Base-by-base conservation (phyloP, 2,797 vertebrate genomes). In the Antennarius maculatus region DNA sequence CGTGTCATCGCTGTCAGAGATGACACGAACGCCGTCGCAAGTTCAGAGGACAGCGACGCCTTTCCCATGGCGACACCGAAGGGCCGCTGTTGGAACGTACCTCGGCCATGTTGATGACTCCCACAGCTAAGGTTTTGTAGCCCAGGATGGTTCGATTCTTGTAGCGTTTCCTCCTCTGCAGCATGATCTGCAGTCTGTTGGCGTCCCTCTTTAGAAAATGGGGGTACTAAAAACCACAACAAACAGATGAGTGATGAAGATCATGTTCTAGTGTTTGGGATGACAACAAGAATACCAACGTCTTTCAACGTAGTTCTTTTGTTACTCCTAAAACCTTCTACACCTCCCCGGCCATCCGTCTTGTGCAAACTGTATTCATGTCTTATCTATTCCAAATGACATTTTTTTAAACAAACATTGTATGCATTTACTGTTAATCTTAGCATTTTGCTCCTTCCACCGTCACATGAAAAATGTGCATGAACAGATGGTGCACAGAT, bases 91-190 rank as follows among this genome's bases (percentile, higher is more conserved):
- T 49, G 46, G 75, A 61, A 61, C 55, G 14, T 83, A 97, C 96
- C 95, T 97, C 95, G 0, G 95, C 94, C 96, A 97, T 97, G 80
- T 97, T 95, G 76, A 97, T 96, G 51, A 95, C 91, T 66, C 96
- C 96, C 60, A 96, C 94, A 1, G 96, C 96, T 61, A 97, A 79
- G 0, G 96, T 97, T 87, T 97, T 97, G 92, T 95, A 97, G 79
- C 96, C 96, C 84, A 97, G 92, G 82, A 97, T 96, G 0, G 96
- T 96, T 71, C 96, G 93, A 86, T 97, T 97, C 81, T 97, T 97
- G 92, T 97, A 97, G n/a, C 96, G 91, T 82, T 97, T 97, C 73
- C 96, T 92, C 76, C 96, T 89, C 85, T 97, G 96, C 48, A 97
- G 88, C 95, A 97, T 96, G 34, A 97, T 95, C 89, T 97, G 96